phyloP scores from a whole-genome alignment of 2,797 vertebrate genomes.

The Acanthornis magna region DNA sequence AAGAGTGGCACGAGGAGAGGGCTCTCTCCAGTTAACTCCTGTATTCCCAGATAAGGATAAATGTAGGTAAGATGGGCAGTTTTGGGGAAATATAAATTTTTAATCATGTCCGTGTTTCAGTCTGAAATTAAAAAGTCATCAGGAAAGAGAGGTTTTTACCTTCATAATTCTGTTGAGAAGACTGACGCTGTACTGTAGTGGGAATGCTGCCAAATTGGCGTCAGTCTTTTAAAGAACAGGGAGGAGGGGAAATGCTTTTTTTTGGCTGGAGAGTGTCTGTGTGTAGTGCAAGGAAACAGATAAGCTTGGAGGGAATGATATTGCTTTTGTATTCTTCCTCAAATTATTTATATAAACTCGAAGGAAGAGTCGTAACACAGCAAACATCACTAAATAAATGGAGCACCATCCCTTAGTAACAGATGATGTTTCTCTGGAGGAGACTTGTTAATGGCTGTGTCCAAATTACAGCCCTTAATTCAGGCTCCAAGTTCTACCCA shows the following conservation, averaged over 20 bases:
- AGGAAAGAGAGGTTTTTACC: neutral
- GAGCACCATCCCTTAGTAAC: neutral
- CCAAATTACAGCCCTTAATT: neutral
- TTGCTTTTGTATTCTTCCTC: neutral
- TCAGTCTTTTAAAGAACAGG: neutral
- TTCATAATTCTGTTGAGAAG: neutral
- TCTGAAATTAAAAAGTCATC: neutral
- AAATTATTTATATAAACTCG: slow-evolving; percentile 6
- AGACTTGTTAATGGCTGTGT: neutral
- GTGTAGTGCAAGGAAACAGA: slow-evolving; percentile 55
- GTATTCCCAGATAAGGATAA: neutral
- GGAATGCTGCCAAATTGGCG: neutral
- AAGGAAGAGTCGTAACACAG: neutral
- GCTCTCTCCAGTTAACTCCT: neutral
- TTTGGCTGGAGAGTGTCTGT: neutral
- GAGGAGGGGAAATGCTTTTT: neutral
- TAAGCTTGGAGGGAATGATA: neutral
- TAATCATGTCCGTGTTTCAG: neutral
- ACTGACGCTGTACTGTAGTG: neutral
- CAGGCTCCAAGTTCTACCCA: neutral
- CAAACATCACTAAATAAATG: neutral
- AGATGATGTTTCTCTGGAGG: neutral
- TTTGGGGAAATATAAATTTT: neutral
- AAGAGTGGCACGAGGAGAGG: neutral
- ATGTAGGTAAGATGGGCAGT: neutral